Conservation (phyloP, 2,888 invertebrate species). For the Schizotus pectinicornis region DNA sequence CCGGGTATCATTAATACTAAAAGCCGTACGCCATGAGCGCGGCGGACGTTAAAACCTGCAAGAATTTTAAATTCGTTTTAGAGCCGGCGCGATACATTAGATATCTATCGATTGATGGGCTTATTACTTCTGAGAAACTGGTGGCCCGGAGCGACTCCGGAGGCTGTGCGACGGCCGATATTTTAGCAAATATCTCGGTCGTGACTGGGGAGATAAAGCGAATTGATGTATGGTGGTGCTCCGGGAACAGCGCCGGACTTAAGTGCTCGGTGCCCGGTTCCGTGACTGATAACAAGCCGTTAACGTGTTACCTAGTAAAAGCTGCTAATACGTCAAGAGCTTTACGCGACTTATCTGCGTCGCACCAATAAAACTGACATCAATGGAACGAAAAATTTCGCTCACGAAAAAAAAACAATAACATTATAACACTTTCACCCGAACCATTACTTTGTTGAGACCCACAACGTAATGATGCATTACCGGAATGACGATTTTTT, state of each 20-base stretch:
- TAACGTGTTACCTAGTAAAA: too few relatives aligned
- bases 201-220: slow-evolving; percentile 35
- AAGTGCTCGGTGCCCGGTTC: too few relatives aligned
- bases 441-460: too few relatives aligned
- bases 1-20: slow-evolving; percentile 27
- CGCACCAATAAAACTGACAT: too few relatives aligned
- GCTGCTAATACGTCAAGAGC: too few relatives aligned
- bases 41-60: slow-evolving; percentile 18
- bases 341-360: too few relatives aligned
- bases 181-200: slow-evolving; percentile 32
- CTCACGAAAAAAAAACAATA: too few relatives aligned
- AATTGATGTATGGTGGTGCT: slow-evolving; percentile 20
- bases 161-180: slow-evolving; percentile 25
- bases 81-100: slow-evolving; percentile 15
- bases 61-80: slow-evolving; percentile 17
- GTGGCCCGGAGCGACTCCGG: slow-evolving; percentile 9
- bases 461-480: too few relatives aligned
- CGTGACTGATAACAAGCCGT: too few relatives aligned
- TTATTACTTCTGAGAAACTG: slow-evolving; percentile 26
- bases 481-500: too few relatives aligned
- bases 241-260: slow-evolving; percentile 12
- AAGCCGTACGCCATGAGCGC: slow-evolving; percentile 14
- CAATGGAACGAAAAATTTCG: too few relatives aligned
- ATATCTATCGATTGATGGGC: slow-evolving; percentile 27
- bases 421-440: too few relatives aligned